These are phyloP conservation scores for Ursus arctos DNA, from an alignment of 2,113 vertebrate species.

Conservation along the genomic window DNA sequence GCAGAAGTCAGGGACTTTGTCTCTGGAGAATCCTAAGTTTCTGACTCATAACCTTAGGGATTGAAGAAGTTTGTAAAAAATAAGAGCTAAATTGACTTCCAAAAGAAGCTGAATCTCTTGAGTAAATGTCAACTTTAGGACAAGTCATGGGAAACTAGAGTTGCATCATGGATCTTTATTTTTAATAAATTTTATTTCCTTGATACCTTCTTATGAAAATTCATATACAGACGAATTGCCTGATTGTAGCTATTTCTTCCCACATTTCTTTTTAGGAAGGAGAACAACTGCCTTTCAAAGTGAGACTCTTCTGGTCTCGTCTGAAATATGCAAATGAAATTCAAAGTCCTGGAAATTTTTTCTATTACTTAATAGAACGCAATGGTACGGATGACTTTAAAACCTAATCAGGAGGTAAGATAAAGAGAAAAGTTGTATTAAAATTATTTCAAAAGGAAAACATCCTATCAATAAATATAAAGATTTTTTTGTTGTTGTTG, in stretches of 20 bases:
- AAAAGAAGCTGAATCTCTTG: neutral
- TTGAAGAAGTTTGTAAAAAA: slow-evolving; percentile 21
- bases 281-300: neutral
- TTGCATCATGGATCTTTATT: neutral
- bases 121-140: neutral
- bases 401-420: slow-evolving; percentile 33
- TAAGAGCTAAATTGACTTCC: neutral
- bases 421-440: neutral
- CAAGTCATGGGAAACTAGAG: slow-evolving; percentile 11
- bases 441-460: slow-evolving; percentile 32
- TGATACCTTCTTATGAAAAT: neutral
- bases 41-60: slow-evolving; percentile 33
- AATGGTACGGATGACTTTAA: neutral
- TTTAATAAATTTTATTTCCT: slow-evolving; percentile 23
- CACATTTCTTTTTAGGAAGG: neutral
- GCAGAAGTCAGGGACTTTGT: neutral
- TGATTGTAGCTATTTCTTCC: neutral
- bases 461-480: neutral
- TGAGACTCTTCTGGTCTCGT: neutral
- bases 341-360: neutral
- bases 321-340: slow-evolving; percentile 41
- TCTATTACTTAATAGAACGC: neutral
- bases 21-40: neutral
- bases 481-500: neutral
- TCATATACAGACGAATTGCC: neutral